Base-by-base conservation (phyloP, 1,140 invertebrate genomes). In the Drosophila equinoxialis region DNA sequence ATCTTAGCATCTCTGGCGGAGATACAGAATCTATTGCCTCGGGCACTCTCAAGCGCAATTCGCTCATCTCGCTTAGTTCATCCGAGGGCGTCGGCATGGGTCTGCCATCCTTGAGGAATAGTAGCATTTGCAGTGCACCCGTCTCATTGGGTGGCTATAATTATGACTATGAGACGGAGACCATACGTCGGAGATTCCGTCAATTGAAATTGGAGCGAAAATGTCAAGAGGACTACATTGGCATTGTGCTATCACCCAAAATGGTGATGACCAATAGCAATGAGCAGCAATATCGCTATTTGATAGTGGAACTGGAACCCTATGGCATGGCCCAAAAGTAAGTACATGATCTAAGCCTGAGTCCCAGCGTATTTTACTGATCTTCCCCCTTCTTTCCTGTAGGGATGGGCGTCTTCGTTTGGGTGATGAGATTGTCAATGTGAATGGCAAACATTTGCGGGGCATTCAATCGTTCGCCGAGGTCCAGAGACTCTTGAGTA, bases 391-490 rank as follows among this genome's bases (percentile, higher is more conserved):
- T 42, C 6, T 54, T 10, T 14, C 6, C 3, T 17, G 59, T 74
- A 96, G 96, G 91, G 96, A 97, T 90, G 96, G 96, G 0, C 94
- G 96, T 67, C 93, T 98, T 66, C 94, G 95, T 77, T 93, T 96
- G 54, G 96, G 96, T 6, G 97, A 98, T 92, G 96, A 98, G 93
- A 95, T 98, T 65, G 94, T 97, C 13, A 96, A 97, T 92, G 96
- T 97, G 7, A 97, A 97, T 91, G 96, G 96, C 1, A 94, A 95
- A 82, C 94, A 96, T 70, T 92, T 98, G 67, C 94, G 96, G 58
- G 96, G 96, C 0, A 93, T 97, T 64, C 94, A 95, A 60, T 95
- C 93, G n/a, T 93, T 93, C 67, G 93, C 93, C 87, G 93, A 93
- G 86, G 93, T 94, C 87, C 91, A 95, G 93, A 71, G 93, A 80